These are phyloP conservation scores for Elephas maximus DNA, from an alignment of 2,113 vertebrate genomes.

Conservation along the genomic window DNA sequence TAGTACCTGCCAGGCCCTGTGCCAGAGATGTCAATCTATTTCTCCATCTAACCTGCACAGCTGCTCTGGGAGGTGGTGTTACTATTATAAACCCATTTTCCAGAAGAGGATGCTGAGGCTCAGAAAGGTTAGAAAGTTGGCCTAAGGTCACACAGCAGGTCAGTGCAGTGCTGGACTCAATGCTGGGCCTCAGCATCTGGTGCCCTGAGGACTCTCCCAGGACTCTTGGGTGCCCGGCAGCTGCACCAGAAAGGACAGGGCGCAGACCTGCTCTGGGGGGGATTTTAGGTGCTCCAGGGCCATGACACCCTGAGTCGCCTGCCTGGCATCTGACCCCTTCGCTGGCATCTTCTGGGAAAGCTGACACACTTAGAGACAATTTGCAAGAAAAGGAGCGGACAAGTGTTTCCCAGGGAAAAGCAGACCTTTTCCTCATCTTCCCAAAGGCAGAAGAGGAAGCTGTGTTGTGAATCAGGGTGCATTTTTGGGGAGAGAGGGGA, in stretches of 20 bases:
- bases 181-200: accelerated
- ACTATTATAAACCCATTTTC: neutral
- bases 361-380: neutral
- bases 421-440: neutral
- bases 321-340: neutral
- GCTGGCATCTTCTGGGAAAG: accelerated
- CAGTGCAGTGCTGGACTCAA: too few species aligned
- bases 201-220: neutral
- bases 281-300: neutral
- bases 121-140: neutral
- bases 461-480: neutral
- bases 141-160: neutral
- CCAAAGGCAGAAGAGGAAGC: neutral
- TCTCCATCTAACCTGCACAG: neutral
- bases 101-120: neutral
- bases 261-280: too few species aligned
- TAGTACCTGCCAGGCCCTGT: accelerated
- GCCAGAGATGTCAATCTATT: neutral
- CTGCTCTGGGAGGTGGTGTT: neutral
- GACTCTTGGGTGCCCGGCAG: neutral
- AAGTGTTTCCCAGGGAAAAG: neutral
- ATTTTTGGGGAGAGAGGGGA: accelerated
- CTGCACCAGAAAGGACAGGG: neutral
- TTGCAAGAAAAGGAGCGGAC: neutral
- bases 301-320: accelerated